phyloP scores from a whole-genome alignment of 2,113 vertebrate genomes.

The Scartelaos histophorus region DNA sequence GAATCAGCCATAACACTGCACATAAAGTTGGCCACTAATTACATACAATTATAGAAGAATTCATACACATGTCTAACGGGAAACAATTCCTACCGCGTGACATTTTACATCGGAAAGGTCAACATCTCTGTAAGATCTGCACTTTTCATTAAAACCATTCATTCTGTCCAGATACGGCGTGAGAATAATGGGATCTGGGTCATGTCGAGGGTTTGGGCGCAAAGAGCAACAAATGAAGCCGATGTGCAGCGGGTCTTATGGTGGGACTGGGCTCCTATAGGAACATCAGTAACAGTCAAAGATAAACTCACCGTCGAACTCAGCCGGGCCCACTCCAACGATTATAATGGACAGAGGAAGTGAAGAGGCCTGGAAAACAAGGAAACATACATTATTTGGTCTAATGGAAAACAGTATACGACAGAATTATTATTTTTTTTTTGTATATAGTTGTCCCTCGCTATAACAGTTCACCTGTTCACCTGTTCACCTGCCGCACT shows the following conservation, averaged over 20 bases:
- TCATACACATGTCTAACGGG: neutral
- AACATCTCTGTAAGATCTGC: neutral
- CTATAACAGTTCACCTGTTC: no score
- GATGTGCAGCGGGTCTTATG: neutral
- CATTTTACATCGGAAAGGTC: constrained; percentile 10
- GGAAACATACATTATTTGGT: neutral
- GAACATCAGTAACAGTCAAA: neutral
- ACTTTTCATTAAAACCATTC: neutral
- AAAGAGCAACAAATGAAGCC: neutral
- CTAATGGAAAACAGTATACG: no score
- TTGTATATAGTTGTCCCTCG: no score
- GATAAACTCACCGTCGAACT: constrained; percentile 91
- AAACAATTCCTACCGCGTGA: neutral
- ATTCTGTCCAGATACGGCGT: neutral
- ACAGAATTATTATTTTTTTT: no score
- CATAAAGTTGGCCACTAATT: neutral
- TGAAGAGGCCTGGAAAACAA: constrained; percentile 83
- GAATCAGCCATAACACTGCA: neutral
- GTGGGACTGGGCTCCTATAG: neutral
- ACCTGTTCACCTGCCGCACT: no score
- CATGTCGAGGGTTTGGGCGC: neutral
- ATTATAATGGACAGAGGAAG: constrained; percentile 97
- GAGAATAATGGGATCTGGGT: neutral
- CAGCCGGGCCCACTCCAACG: constrained; percentile 94
- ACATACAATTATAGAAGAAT: constrained; percentile 3